Conservation (phyloP, 2,797 vertebrate genomes). For the Girardinus metallicus region DNA sequence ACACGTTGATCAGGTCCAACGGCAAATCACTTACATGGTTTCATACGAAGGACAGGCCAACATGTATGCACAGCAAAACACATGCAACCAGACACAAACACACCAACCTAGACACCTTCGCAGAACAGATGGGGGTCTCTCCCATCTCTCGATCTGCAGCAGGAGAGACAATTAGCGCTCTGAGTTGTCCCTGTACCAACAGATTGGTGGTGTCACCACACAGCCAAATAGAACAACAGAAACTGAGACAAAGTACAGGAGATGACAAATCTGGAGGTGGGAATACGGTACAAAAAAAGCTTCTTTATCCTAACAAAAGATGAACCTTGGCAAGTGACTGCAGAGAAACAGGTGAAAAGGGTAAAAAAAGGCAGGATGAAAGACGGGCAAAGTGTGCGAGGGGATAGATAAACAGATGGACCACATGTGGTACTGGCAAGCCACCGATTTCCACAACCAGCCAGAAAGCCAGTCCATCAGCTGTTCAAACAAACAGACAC, state of each 20-base stretch:
- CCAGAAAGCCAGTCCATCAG: conserved; percentile 60
- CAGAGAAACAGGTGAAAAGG: conserved; percentile 40
- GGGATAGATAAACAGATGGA: conserved; percentile 61
- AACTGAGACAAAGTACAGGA: conserved; percentile 42
- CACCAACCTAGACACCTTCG: conserved; percentile 46
- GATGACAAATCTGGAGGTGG: conserved; percentile 58
- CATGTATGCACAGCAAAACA: conserved; percentile 25
- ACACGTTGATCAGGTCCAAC: conserved; percentile 43
- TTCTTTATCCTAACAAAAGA: conserved; percentile 40
- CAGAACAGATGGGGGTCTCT: conserved; percentile 66
- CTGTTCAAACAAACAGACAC: conserved; percentile 64
- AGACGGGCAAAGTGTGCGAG: conserved; percentile 34
- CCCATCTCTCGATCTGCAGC: conserved; percentile 51
- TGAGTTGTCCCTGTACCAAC: conserved; percentile 56
- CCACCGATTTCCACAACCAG: conserved; percentile 53
- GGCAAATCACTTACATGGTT: conserved; percentile 38
- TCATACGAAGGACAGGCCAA: conserved; percentile 17
- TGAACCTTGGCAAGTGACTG: conserved; percentile 26
- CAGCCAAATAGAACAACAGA: conserved; percentile 61
- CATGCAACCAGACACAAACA: conserved; percentile 36
- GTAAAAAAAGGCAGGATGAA: conserved; percentile 16
- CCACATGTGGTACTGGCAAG: conserved; percentile 65
- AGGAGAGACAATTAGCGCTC: conserved; percentile 70
- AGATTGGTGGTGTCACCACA: conserved; percentile 61
- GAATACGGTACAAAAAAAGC: conserved; percentile 34